Evolutionary conservation across 2,113 vertebrate species (phyloP).

Genomic region (Menura novaehollandiae): DNA sequence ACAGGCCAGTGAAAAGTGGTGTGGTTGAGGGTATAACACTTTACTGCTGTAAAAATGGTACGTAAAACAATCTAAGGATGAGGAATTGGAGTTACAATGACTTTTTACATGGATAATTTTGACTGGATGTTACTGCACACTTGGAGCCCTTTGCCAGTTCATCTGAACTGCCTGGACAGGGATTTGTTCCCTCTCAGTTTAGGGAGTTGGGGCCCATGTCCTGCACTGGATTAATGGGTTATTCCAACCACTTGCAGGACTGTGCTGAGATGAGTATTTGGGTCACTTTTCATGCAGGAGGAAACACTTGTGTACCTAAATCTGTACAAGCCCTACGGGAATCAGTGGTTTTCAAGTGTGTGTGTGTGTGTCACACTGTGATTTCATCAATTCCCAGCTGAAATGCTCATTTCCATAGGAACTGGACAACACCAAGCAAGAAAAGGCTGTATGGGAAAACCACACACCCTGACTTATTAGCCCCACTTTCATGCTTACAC

Average conservation of each 20-base stretch:
- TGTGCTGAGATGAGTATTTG: neutral
- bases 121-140: accelerated
- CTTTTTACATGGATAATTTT: neutral
- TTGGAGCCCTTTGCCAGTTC: neutral
- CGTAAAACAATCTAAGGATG: neutral
- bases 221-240: neutral
- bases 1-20: neutral
- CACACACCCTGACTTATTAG: neutral
- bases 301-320: neutral
- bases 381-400: neutral
- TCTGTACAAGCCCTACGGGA: neutral
- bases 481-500: neutral
- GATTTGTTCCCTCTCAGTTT: neutral
- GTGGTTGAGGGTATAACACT: neutral
- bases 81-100: neutral
- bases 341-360: neutral
- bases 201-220: neutral
- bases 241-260: neutral
- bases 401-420: neutral
- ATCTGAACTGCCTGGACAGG: neutral
- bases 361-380: neutral
- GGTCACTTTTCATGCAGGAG: neutral
- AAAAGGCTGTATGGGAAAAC: neutral
- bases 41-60: neutral
- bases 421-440: neutral